Evolutionary conservation across 1,140 invertebrate genomes (phyloP), one percentile per base, ranked within the genome.

Genomic region (Pomacea maculata): DNA sequence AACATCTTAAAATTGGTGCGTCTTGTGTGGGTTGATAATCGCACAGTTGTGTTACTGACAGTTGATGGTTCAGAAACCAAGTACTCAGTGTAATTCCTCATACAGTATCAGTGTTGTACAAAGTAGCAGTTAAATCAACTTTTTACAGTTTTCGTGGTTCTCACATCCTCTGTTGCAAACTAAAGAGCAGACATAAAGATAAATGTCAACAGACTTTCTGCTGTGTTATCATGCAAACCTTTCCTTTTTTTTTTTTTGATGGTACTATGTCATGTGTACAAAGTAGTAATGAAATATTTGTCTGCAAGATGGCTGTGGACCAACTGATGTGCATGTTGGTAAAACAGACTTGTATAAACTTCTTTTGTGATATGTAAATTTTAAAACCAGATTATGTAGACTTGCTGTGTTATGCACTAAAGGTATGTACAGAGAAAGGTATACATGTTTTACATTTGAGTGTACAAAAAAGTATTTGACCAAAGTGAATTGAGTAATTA

Each of bases 31-130:
- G 83, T 88, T 9, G 90, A 91, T 80, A 86, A 84, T 21, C 80
- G 85, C 25, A 86, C 86, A 2, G 84, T 91, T 29, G 85, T 90
- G 3, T 78, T 91, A 64, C 83, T 89, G 19, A 88, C 87, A 17
- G 88, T 88, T 0, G 89, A 91, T 80, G 90, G 90, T 4, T 84
- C 82, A 57, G 90, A 91, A 67, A 82, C 84, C 29, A 90, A 90
- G 82, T 90, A 85, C 75, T 82, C 82, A 34, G 84, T 89, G 8
- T 90, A 78, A 75, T 45, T 1, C 3, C 7, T 34, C 8, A 54
- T 19, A 17, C 3, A 76, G 17, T 25, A 45, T 61, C 73, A 12
- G n/a, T 64, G 55, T 19, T 63, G 52, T 10, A n/a, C 19, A 12
- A 72, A 12, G 17, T 8, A 25, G n/a, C 15, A 52, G 52, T 9